Evolutionary conservation across 1,140 invertebrate genomes (phyloP).

Genomic region (Pygmarrhopalites habei): DNA sequence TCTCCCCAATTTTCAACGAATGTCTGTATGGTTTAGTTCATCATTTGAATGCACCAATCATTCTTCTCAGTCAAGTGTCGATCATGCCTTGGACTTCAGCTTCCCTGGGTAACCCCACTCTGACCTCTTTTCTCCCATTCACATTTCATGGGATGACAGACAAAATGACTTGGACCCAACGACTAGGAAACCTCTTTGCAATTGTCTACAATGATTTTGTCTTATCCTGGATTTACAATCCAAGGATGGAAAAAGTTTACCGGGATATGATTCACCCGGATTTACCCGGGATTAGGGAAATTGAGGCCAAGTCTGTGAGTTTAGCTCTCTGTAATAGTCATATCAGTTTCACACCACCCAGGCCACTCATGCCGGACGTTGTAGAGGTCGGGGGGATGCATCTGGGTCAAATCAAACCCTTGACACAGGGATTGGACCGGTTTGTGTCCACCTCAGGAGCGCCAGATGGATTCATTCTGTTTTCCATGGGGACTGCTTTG

Average conservation of each 20-base stretch:
- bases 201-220: background rate
- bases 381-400: constrained; percentile 37
- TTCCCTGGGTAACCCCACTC: constrained; percentile 6
- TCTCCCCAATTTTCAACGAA: constrained; percentile 24
- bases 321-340: constrained; percentile 30
- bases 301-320: constrained; percentile 14
- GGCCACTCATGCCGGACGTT: constrained; percentile 14
- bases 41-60: constrained; percentile 21
- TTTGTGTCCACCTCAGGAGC: constrained; percentile 28
- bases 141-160: background rate
- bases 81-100: background rate
- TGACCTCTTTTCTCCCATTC: constrained; percentile 20
- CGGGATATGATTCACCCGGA: constrained; percentile 19
- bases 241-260: constrained; percentile 24
- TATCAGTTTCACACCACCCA: constrained; percentile 11
- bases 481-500: constrained; percentile 63
- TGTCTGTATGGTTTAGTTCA: constrained; percentile 24
- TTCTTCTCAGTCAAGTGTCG: constrained; percentile 12
- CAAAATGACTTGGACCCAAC: constrained; percentile 23
- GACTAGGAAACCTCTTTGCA: constrained; percentile 8
- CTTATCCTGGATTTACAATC: constrained; percentile 1
- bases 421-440: constrained; percentile 44
- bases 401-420: constrained; percentile 25
- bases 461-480: constrained; percentile 59
- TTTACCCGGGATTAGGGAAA: constrained; percentile 12